phyloP scores from a whole-genome alignment of 2,888 invertebrate genomes.

The Pycnomerus fuliginosus region DNA sequence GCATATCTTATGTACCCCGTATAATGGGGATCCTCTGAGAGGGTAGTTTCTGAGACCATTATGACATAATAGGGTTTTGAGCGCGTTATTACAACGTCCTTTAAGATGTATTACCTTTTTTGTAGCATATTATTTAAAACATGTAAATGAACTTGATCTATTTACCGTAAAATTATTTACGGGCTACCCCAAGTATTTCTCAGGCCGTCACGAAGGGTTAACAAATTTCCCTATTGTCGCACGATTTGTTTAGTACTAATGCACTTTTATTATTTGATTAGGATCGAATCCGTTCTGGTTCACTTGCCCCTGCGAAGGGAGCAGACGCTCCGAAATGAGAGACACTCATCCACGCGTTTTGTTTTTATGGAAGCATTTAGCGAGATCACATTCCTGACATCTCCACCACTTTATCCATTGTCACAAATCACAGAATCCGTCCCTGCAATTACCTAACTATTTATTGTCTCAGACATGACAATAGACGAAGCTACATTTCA shows the following conservation, averaged over 20 bases:
- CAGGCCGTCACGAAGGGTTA: too few species aligned
- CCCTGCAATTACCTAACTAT: slow-evolving; percentile 41
- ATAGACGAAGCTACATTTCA: slow-evolving; percentile 34
- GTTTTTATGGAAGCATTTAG: slow-evolving; percentile 45
- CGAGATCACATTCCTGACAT: slow-evolving; percentile 46
- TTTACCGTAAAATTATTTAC: slow-evolving; percentile 29
- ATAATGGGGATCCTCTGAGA: slow-evolving; percentile 44
- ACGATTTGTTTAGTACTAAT: slow-evolving; percentile 16
- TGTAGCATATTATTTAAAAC: slow-evolving; percentile 32
- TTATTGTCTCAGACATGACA: slow-evolving; percentile 39
- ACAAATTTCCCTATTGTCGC: too few species aligned
- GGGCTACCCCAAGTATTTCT: too few species aligned
- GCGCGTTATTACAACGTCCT: slow-evolving; percentile 40
- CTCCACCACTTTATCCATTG: slow-evolving; percentile 43
- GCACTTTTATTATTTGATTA: slow-evolving; percentile 23
- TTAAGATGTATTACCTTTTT: slow-evolving; percentile 31
- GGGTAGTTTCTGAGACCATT: slow-evolving; percentile 48
- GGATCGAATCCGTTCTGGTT: slow-evolving; percentile 14
- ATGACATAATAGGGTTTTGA: slow-evolving; percentile 50
- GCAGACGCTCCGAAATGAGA: slow-evolving; percentile 17
- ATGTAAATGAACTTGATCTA: slow-evolving; percentile 33
- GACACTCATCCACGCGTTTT: slow-evolving; percentile 34
- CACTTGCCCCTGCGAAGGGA: slow-evolving; percentile 23
- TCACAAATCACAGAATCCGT: slow-evolving; percentile 42
- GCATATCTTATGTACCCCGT: slow-evolving; percentile 50